A percentile compares a stretch with the other conserved stretches of the same genome.
Evolutionary conservation across 2,888 invertebrate genomes (phyloP).

Genomic region (Stenodera caucasica): DNA sequence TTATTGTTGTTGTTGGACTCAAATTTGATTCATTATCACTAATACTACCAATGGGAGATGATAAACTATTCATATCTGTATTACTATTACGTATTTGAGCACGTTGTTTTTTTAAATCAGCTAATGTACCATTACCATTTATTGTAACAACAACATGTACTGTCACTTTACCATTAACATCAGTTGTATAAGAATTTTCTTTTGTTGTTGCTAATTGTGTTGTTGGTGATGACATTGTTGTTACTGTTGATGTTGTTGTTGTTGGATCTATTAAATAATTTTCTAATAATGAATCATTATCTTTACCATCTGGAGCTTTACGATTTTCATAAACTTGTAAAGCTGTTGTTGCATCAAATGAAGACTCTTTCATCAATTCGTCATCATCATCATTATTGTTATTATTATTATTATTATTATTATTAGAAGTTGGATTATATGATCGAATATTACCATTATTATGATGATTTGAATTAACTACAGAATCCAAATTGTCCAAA

Average conservation of each 20-base stretch:
- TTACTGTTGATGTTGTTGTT: slow-evolving; percentile 37
- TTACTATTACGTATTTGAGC: slow-evolving; percentile 76
- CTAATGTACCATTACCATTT: slow-evolving; percentile 76
- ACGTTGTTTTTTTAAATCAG: slow-evolving; percentile 91
- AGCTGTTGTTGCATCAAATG: slow-evolving; percentile 23
- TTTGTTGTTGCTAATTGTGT: slow-evolving; percentile 36
- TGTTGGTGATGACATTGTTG: neutral
- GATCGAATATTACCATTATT: slow-evolving; percentile 24
- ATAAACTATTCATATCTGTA: slow-evolving; percentile 53
- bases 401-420: slow-evolving; percentile 19
- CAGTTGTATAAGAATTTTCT: slow-evolving; percentile 65
- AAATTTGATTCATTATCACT: slow-evolving; percentile 57
- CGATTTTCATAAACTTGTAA: slow-evolving; percentile 50
- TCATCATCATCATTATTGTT: slow-evolving; percentile 25
- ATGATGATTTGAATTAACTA: slow-evolving; percentile 21
- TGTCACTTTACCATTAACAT: slow-evolving; percentile 75
- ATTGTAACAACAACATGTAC: slow-evolving; percentile 73
- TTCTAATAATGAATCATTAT: slow-evolving; percentile 69
- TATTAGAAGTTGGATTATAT: slow-evolving; percentile 20
- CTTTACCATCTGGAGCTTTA: slow-evolving; percentile 80
- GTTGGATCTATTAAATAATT: slow-evolving; percentile 62
- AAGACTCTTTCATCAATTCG: slow-evolving; percentile 19
- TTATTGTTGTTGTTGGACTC: slow-evolving; percentile 48
- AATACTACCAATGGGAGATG: slow-evolving; percentile 53
- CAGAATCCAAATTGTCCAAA: slow-evolving; percentile 37